Conservation (phyloP, 2,113 vertebrate genomes). For the Beaufortia kweichowensis region DNA sequence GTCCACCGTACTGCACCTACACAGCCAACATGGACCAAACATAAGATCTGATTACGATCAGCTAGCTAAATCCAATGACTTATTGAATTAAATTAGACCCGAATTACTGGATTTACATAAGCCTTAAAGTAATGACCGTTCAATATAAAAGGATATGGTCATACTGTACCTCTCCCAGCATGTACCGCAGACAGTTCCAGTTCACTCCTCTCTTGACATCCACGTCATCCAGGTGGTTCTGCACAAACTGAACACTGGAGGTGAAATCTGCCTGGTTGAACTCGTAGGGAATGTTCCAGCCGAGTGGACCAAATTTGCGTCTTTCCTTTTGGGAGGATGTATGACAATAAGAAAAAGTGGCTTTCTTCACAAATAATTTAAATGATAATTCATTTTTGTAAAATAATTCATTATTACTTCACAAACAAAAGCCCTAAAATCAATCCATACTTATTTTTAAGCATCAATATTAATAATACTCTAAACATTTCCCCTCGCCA, state of each 20-base stretch:
- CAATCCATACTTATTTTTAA: no score
- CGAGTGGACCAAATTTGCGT: conserved; percentile 81
- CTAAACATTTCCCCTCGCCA: no score
- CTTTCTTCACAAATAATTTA: background rate
- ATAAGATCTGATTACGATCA: background rate
- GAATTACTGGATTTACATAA: background rate
- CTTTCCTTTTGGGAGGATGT: conserved; percentile 73
- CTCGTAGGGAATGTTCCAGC: conserved; percentile 87
- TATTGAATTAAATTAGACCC: no score
- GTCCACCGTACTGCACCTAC: conserved; percentile 83
- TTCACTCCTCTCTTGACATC: conserved; percentile 74
- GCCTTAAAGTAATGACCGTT: no score
- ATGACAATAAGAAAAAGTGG: background rate
- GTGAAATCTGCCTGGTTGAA: conserved; percentile 85
- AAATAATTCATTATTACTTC: no score
- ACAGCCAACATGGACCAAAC: background rate
- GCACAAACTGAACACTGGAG: conserved; percentile 82
- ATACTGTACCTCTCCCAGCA: conserved; percentile 81
- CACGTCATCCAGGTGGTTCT: conserved; percentile 79
- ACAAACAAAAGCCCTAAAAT: no score
- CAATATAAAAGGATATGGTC: conserved; percentile 45
- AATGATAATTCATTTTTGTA: no score
- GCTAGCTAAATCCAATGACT: background rate
- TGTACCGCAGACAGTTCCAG: conserved; percentile 82
- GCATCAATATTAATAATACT: no score